Evolutionary conservation across 2,797 vertebrate species (phyloP).

Genomic region (Brachymystax lenok): DNA sequence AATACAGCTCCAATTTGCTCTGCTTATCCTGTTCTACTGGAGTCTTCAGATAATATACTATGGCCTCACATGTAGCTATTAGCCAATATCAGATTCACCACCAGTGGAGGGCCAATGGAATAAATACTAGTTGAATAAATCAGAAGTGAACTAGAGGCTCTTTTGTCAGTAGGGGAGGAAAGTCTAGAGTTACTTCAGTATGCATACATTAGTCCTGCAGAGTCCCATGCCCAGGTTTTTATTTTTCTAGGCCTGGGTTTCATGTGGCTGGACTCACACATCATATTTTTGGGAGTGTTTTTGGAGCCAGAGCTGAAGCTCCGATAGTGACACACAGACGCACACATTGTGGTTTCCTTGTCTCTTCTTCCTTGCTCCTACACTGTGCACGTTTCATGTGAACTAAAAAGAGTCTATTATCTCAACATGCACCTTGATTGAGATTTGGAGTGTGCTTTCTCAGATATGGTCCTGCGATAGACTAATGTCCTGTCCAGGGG

Average conservation of each 20-base stretch:
- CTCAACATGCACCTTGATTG: not conserved
- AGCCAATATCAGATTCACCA: not conserved
- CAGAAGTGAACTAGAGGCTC: not conserved
- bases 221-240: not conserved
- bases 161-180: not conserved
- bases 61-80: not conserved
- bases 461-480: not conserved
- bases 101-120: not conserved
- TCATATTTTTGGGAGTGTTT: not conserved
- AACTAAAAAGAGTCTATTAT: not conserved
- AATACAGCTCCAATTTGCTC: too few species aligned
- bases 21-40: not conserved
- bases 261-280: not conserved
- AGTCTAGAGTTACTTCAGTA: not conserved
- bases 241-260: not conserved
- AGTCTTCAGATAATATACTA: not conserved
- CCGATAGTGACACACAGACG: not conserved
- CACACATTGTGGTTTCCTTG: not conserved
- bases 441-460: not conserved
- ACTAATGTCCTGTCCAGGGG: not conserved
- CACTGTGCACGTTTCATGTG: not conserved
- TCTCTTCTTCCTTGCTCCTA: not conserved
- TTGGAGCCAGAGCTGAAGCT: not conserved
- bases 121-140: not conserved
- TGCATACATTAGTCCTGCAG: not conserved